Percentiles rank a stretch among this genome's conserved stretches.
These are phyloP conservation scores for Chaetogeoica ovagalla DNA, from an alignment of 2,888 invertebrate genomes.

Conservation along the genomic window DNA sequence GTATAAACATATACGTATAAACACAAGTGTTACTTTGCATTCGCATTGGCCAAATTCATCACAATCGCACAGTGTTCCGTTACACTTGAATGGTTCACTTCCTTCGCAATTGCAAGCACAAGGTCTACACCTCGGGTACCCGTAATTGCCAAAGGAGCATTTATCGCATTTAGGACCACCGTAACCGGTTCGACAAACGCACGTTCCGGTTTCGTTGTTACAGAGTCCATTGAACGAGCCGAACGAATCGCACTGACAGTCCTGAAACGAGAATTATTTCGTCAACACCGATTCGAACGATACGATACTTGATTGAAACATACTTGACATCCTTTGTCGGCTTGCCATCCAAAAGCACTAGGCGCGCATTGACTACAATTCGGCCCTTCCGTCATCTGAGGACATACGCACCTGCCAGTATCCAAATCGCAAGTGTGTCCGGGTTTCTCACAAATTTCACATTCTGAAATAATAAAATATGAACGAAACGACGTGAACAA, in stretches of 20 bases:
- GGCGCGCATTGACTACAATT: constrained; percentile 79
- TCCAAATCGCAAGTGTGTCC: constrained; percentile 88
- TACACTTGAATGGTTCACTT: constrained; percentile 60
- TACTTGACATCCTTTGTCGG: constrained; percentile 73
- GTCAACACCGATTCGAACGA: background rate
- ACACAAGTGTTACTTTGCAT: constrained; percentile 72
- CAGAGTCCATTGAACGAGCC: constrained; percentile 73
- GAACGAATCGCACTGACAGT: constrained; percentile 74
- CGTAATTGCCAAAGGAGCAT: constrained; percentile 85
- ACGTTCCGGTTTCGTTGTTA: constrained; percentile 70
- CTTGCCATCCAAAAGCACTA: constrained; percentile 79
- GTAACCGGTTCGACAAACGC: constrained; percentile 76
- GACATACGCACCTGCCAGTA: constrained; percentile 91
- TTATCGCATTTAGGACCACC: constrained; percentile 76
- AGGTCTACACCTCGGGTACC: constrained; percentile 69
- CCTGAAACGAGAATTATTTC: constrained; percentile 58
- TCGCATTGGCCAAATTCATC: constrained; percentile 78
- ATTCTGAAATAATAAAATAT: constrained; percentile 63
- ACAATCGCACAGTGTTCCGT: constrained; percentile 74
- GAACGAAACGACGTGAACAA: background rate
- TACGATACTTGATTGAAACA: background rate
- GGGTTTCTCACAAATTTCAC: constrained; percentile 75
- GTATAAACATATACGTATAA: no score
- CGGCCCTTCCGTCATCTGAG: constrained; percentile 79
- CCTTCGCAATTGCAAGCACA: constrained; percentile 78